These are phyloP conservation scores for Pantala flavescens DNA, from an alignment of 1,140 invertebrate species.

Conservation along the genomic window DNA sequence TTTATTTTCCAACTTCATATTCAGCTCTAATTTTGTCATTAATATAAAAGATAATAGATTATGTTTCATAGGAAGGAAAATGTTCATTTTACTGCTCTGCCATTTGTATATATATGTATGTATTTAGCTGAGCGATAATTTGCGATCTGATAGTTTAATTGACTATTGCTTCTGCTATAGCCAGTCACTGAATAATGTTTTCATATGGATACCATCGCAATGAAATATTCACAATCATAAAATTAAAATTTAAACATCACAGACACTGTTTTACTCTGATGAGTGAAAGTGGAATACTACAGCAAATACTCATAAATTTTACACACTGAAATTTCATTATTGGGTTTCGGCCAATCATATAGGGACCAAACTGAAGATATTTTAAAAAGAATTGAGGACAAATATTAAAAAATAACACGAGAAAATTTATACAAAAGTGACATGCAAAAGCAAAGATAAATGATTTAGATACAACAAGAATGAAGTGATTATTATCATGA, in stretches of 20 bases:
- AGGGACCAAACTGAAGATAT: too few species aligned
- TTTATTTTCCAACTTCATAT: neutral
- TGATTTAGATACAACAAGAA: too few species aligned
- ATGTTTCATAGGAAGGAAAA: neutral
- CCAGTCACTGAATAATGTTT: too few species aligned
- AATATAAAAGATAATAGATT: neutral
- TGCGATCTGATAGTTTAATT: too few species aligned
- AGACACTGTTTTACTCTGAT: neutral
- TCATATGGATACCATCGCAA: too few species aligned
- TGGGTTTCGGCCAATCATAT: neutral
- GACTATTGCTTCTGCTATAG: too few species aligned
- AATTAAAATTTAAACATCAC: neutral
- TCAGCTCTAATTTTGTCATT: neutral
- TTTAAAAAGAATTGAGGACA: too few species aligned
- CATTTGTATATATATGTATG: neutral
- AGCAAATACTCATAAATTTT: neutral
- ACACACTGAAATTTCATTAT: neutral
- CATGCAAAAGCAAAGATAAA: too few species aligned
- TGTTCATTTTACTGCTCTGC: slow-evolving; percentile 9
- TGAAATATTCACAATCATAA: neutral
- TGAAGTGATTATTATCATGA: too few species aligned
- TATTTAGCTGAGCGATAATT: too few species aligned
- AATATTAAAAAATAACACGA: too few species aligned
- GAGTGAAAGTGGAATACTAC: neutral
- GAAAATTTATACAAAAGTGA: too few species aligned